Conservation (phyloP, 1,140 invertebrate species). For the Gonioctena quinquepunctata region DNA sequence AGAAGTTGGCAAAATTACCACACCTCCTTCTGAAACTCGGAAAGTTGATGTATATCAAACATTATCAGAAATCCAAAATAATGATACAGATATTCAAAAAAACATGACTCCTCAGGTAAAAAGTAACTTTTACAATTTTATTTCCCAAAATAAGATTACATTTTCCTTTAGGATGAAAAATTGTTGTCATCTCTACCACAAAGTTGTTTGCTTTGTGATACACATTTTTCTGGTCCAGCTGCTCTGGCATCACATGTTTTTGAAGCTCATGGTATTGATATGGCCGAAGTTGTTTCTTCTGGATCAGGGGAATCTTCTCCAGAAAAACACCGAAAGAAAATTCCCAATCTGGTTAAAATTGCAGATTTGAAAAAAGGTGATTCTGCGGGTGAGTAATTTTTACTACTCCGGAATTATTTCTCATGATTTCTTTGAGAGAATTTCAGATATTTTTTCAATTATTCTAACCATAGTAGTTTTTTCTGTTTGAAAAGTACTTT, state of each 20-base stretch:
- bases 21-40: neutral
- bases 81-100: neutral
- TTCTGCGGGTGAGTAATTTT: constrained; percentile 36
- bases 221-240: constrained; percentile 34
- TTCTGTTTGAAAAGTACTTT: too few species aligned
- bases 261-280: constrained; percentile 47
- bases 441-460: too few species aligned
- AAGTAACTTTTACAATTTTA: neutral
- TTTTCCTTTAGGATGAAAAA: constrained; percentile 13
- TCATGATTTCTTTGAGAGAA: too few species aligned
- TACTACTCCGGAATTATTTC: too few species aligned
- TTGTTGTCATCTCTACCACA: constrained; percentile 35
- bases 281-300: constrained; percentile 32
- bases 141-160: too few species aligned
- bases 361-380: constrained; percentile 47
- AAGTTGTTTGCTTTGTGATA: constrained; percentile 48
- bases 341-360: constrained; percentile 52
- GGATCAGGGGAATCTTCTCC: constrained; percentile 11
- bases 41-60: neutral
- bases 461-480: too few species aligned
- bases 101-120: neutral
- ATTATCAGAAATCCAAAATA: neutral
- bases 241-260: constrained; percentile 46
- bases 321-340: constrained; percentile 45
- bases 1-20: neutral